A percentile compares a stretch with the other conserved stretches of the same genome.
Evolutionary conservation across 1,140 invertebrate genomes (phyloP).

Genomic region (Drosophila virilis): DNA sequence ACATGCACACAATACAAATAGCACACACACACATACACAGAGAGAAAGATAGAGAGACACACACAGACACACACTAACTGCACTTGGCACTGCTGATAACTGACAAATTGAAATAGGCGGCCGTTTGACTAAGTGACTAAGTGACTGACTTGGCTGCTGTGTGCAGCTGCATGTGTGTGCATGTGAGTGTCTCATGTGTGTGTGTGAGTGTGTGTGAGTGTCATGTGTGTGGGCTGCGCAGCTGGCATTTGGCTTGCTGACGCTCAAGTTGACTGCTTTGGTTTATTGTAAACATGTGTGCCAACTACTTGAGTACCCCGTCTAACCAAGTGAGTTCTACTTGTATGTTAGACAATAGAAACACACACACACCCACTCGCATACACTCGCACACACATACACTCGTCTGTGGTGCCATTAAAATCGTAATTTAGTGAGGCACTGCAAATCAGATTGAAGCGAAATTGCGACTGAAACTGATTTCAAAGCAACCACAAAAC

Average conservation of each 20-base stretch:
- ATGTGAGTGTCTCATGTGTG: too few relatives aligned
- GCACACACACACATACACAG: slow-evolving; percentile 24
- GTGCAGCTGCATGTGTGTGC: slow-evolving; percentile 1
- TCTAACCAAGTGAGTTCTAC: slow-evolving; percentile 29
- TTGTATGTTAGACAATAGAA: slow-evolving; percentile 48
- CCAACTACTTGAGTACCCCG: slow-evolving; percentile 60
- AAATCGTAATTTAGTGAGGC: slow-evolving; percentile 58
- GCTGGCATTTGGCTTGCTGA: slow-evolving; percentile 69
- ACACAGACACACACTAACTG: slow-evolving; percentile 22
- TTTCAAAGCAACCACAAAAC: slow-evolving; percentile 26
- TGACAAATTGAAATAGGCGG: slow-evolving; percentile 74
- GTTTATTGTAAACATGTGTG: slow-evolving; percentile 79
- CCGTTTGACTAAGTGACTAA: slow-evolving; percentile 62
- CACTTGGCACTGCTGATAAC: slow-evolving; percentile 65
- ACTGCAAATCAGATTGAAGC: slow-evolving; percentile 33
- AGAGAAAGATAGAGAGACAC: not conserved
- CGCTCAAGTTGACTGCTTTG: slow-evolving; percentile 73
- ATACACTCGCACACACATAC: not conserved
- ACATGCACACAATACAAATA: slow-evolving; percentile 77
- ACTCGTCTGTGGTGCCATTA: slow-evolving; percentile 35
- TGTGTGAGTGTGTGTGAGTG: too few relatives aligned
- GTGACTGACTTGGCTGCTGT: slow-evolving; percentile 55
- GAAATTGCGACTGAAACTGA: slow-evolving; percentile 19
- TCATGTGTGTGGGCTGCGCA: slow-evolving; percentile 33
- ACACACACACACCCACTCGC: slow-evolving; percentile 8